These are phyloP conservation scores for Melieria crassipennis DNA, from an alignment of 2,888 invertebrate species.

Conservation along the genomic window DNA sequence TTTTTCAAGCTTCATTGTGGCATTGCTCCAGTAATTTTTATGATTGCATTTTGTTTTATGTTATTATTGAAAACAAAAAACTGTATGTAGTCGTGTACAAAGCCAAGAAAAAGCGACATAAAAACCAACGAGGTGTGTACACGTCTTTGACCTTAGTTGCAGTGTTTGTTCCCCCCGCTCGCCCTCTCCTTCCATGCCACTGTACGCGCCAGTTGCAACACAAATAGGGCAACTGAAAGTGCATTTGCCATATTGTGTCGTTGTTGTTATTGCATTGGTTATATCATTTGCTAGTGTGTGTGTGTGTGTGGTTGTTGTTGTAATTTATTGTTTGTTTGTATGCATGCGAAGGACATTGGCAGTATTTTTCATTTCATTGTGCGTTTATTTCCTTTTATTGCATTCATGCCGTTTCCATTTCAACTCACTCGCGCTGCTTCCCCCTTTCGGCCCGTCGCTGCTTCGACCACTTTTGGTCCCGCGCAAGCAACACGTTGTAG, in stretches of 20 bases:
- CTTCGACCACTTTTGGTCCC: not conserved
- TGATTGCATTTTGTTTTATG: too few relatives aligned
- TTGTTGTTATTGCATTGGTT: slow-evolving; percentile 10
- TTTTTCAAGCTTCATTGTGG: too few relatives aligned
- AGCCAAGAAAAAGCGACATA: too few relatives aligned
- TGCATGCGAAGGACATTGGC: not conserved
- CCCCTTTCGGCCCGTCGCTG: not conserved
- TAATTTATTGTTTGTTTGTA: not conserved
- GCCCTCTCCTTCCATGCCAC: too few relatives aligned
- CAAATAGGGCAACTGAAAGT: too few relatives aligned
- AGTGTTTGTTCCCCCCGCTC: not conserved
- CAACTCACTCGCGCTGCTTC: not conserved
- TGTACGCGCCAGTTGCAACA: too few relatives aligned
- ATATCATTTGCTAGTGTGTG: not conserved
- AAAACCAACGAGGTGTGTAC: slow-evolving; percentile 32
- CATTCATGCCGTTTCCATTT: too few relatives aligned
- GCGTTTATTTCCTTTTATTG: too few relatives aligned
- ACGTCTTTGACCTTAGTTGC: slow-evolving; percentile 6
- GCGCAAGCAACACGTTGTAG: not conserved
- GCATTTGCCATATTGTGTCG: too few relatives aligned
- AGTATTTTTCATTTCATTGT: not conserved
- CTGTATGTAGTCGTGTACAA: too few relatives aligned
- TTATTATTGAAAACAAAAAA: too few relatives aligned
- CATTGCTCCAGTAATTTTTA: too few relatives aligned
- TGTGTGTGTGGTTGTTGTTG: not conserved